Percentiles rank a stretch among this genome's conserved stretches.
Conservation (phyloP, 2,888 invertebrate species). For the Meteorus cinctellus region DNA sequence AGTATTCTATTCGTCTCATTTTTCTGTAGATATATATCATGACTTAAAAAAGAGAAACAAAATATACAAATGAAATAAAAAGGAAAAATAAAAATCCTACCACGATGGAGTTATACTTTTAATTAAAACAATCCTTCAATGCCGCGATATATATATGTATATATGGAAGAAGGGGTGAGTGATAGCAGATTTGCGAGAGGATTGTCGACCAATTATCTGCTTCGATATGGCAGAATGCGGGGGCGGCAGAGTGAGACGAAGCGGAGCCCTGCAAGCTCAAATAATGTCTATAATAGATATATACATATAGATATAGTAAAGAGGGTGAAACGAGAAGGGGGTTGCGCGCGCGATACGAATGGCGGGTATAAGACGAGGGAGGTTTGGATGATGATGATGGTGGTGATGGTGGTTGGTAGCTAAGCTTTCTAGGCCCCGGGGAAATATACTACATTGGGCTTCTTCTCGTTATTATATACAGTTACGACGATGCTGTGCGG, state of each 20-base stretch:
- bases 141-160: conserved; percentile 41
- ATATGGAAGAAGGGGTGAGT: conserved; percentile 37
- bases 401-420: conserved; percentile 50
- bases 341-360: conserved; percentile 20
- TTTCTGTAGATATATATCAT: too few relatives aligned
- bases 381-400: conserved; percentile 6
- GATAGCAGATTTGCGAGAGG: conserved; percentile 59
- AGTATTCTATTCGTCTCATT: too few relatives aligned
- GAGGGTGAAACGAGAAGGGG: conserved; percentile 20
- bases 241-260: conserved; percentile 41
- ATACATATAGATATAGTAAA: conserved; percentile 1
- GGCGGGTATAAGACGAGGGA: background rate
- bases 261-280: conserved; percentile 21
- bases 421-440: conserved; percentile 67
- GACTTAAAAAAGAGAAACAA: too few relatives aligned
- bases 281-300: background rate
- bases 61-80: background rate
- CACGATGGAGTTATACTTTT: conserved; percentile 56
- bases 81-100: conserved; percentile 34
- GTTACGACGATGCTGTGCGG: conserved; percentile 42
- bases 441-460: conserved; percentile 69
- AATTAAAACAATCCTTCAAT: conserved; percentile 65
- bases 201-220: conserved; percentile 71
- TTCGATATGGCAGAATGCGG: conserved; percentile 65
- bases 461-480: conserved; percentile 72